phyloP scores from a whole-genome alignment of 2,888 invertebrate genomes.

The Mythimna loreyi region DNA sequence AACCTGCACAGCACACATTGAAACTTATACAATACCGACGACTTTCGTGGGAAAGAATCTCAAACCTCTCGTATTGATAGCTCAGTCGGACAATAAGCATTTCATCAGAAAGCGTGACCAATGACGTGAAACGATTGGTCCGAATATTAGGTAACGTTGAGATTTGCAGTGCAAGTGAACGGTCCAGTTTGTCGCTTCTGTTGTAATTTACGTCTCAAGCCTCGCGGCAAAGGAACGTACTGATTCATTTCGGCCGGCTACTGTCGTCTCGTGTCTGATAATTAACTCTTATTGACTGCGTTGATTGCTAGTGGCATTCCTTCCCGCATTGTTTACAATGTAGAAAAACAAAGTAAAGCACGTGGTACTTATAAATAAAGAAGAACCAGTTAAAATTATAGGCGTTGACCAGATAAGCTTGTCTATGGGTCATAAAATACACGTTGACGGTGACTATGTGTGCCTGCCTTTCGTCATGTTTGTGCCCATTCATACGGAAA shows the following conservation, averaged over 20 bases:
- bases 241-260: conserved; percentile 64
- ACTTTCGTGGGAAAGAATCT: conserved; percentile 79
- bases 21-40: conserved; percentile 72
- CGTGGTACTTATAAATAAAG: conserved; percentile 68
- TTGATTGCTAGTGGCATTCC: conserved; percentile 71
- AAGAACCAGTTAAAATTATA: conserved; percentile 58
- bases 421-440: conserved; percentile 68
- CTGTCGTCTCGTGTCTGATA: conserved; percentile 79
- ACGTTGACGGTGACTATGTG: conserved; percentile 63
- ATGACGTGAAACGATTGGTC: conserved; percentile 76
- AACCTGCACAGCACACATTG: conserved; percentile 74
- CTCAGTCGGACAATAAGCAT: conserved; percentile 70
- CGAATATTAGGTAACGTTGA: conserved; percentile 78
- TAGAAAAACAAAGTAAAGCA: conserved; percentile 71
- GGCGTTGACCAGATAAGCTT: conserved; percentile 63
- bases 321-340: conserved; percentile 74
- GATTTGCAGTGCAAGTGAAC: conserved; percentile 80
- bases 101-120: conserved; percentile 79
- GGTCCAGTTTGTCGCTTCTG: conserved; percentile 76
- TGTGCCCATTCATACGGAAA: conserved; percentile 79
- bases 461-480: conserved; percentile 70
- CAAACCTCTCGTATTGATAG: conserved; percentile 65
- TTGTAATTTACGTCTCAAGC: conserved; percentile 79
- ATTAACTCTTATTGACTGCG: conserved; percentile 83
- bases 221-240: conserved; percentile 67